Evolutionary conservation across 2,797 vertebrate species (phyloP).

Genomic region (Lagorchestes hirsutus): DNA sequence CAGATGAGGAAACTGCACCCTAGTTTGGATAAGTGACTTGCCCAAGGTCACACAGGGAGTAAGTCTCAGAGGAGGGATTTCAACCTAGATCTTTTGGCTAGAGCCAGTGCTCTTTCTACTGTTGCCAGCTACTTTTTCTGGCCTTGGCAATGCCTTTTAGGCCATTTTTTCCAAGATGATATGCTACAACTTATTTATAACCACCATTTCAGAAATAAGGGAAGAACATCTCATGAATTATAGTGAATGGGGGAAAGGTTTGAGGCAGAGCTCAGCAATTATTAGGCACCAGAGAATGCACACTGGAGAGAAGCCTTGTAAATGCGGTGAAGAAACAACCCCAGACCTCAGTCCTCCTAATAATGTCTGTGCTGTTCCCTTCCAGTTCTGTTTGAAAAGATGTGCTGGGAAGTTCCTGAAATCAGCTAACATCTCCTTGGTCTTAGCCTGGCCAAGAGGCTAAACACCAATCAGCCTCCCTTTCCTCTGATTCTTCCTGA

Average conservation of each 20-base stretch:
- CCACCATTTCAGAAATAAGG: not conserved
- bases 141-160: not conserved
- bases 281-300: not conserved
- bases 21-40: not conserved
- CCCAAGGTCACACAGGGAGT: not conserved
- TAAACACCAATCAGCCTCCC: not conserved
- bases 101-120: not conserved
- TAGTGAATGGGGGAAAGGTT: not conserved
- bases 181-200: not conserved
- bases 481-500: not conserved
- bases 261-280: not conserved
- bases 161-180: not conserved
- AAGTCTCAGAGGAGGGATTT: not conserved
- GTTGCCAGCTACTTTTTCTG: not conserved
- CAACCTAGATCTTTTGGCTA: not conserved
- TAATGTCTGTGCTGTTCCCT: conserved; percentile 13
- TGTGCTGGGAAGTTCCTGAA: not conserved
- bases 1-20: not conserved
- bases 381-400: not conserved
- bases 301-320: not conserved
- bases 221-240: not conserved
- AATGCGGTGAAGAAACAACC: not conserved
- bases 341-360: conserved; percentile 10
- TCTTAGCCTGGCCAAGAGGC: not conserved
- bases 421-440: not conserved